Conservation (phyloP, 1,140 invertebrate species). For the Aricia agestis region DNA sequence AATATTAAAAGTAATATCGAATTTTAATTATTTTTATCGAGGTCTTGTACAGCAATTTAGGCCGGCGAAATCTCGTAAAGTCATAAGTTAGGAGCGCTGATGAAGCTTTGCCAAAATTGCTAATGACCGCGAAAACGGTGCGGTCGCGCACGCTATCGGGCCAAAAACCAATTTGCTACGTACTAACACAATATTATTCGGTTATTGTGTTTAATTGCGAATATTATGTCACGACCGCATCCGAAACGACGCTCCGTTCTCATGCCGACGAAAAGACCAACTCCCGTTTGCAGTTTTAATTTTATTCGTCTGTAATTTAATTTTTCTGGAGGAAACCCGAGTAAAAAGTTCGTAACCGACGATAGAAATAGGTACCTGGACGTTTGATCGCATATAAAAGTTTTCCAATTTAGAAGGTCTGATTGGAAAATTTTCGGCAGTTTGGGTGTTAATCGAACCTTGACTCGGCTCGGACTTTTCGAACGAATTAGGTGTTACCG, state of each 20-base stretch:
- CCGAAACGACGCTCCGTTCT: not conserved
- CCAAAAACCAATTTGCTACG: slow-evolving; percentile 71
- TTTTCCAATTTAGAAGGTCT: slow-evolving; percentile 73
- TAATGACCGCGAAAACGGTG: slow-evolving; percentile 67
- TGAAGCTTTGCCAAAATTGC: slow-evolving; percentile 70
- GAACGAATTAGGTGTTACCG: slow-evolving; percentile 43
- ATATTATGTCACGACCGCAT: not conserved
- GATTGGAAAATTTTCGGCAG: slow-evolving; percentile 72
- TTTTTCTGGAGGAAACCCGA: slow-evolving; percentile 44
- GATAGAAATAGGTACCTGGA: slow-evolving; percentile 68
- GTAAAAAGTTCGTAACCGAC: slow-evolving; percentile 60
- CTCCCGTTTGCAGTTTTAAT: slow-evolving; percentile 22
- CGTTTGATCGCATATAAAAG: slow-evolving; percentile 74
- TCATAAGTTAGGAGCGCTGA: slow-evolving; percentile 55
- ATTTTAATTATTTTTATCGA: slow-evolving; percentile 16
- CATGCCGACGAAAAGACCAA: not conserved
- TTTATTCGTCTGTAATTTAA: slow-evolving; percentile 53
- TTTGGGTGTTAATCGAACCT: slow-evolving; percentile 71
- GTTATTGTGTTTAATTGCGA: slow-evolving; percentile 30
- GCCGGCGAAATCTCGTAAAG: slow-evolving; percentile 51
- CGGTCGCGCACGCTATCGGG: slow-evolving; percentile 62
- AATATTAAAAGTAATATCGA: too few relatives aligned
- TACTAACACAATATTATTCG: slow-evolving; percentile 51
- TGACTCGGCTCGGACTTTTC: slow-evolving; percentile 53
- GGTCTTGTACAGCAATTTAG: slow-evolving; percentile 52